Evolutionary conservation across 2,888 invertebrate genomes (phyloP).

Genomic region (Napeogenes sylphis): DNA sequence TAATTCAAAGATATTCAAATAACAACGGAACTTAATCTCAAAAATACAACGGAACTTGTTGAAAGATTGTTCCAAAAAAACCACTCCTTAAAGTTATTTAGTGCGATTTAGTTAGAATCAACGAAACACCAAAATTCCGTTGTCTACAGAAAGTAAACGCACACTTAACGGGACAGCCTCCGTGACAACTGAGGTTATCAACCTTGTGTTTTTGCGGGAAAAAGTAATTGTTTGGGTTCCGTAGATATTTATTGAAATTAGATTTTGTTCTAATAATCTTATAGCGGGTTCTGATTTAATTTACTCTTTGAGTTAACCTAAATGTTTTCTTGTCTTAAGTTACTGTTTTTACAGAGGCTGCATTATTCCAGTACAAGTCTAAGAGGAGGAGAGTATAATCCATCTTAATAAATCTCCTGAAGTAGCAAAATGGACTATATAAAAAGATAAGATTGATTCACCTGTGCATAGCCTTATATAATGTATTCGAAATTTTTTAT

Average conservation of each 20-base stretch:
- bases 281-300: not conserved
- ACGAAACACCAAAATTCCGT: constrained; percentile 32
- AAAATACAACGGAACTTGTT: no score
- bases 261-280: not conserved
- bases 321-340: not conserved
- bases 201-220: constrained; percentile 5
- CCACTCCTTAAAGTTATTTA: not conserved
- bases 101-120: constrained; percentile 6
- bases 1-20: no score
- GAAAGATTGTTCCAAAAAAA: not conserved
- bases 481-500: no score
- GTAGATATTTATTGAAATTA: constrained; percentile 1
- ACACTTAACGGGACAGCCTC: constrained; percentile 45
- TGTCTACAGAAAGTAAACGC: constrained; percentile 54
- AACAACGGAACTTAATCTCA: no score
- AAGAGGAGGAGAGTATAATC: no score
- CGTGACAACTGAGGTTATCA: constrained; percentile 43
- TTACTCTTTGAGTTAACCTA: not conserved
- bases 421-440: no score
- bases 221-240: constrained; percentile 7
- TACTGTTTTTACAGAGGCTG: no score
- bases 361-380: no score
- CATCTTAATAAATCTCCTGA: no score
- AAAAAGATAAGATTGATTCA: no score
- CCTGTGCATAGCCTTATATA: no score